Conservation (phyloP, 2,888 invertebrate species). For the Luperina testacea region DNA sequence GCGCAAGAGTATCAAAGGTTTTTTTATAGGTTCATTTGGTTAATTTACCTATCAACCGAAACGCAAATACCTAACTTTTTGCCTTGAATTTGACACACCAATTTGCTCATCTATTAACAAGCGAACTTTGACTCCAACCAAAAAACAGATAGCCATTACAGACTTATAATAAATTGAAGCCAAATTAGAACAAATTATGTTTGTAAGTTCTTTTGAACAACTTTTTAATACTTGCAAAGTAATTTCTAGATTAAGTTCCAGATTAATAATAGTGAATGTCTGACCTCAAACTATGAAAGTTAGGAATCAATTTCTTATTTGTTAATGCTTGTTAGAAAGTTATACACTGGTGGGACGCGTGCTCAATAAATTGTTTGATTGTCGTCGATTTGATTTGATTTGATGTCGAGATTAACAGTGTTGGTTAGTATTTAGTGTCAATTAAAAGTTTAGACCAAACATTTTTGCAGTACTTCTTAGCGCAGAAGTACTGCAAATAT, state of each 20-base stretch:
- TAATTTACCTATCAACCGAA: not conserved
- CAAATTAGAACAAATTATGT: constrained; percentile 52
- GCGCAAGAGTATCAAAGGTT: no score
- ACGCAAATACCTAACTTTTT: not conserved
- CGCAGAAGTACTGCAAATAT: not conserved
- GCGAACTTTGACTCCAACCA: not conserved
- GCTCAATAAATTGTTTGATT: constrained; percentile 24
- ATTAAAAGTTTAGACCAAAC: constrained; percentile 20
- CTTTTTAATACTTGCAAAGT: constrained; percentile 46
- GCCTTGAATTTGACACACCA: constrained; percentile 1
- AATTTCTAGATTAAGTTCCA: constrained; percentile 54
- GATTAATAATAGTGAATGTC: constrained; percentile 29
- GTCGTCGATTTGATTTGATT: no score
- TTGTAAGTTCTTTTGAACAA: constrained; percentile 34
- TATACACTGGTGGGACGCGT: not conserved
- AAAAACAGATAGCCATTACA: constrained; percentile 20
- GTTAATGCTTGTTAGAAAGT: constrained; percentile 37
- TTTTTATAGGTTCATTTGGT: not conserved
- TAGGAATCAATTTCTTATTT: constrained; percentile 56
- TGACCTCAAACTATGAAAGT: constrained; percentile 35
- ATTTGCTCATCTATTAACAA: constrained; percentile 29
- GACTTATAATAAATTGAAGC: constrained; percentile 30
- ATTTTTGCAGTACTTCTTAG: not conserved
- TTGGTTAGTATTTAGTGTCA: not conserved
- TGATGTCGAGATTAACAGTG: not conserved